These are phyloP conservation scores for Balaeniceps rex DNA, from an alignment of 2,113 vertebrate species.

Conservation along the genomic window DNA sequence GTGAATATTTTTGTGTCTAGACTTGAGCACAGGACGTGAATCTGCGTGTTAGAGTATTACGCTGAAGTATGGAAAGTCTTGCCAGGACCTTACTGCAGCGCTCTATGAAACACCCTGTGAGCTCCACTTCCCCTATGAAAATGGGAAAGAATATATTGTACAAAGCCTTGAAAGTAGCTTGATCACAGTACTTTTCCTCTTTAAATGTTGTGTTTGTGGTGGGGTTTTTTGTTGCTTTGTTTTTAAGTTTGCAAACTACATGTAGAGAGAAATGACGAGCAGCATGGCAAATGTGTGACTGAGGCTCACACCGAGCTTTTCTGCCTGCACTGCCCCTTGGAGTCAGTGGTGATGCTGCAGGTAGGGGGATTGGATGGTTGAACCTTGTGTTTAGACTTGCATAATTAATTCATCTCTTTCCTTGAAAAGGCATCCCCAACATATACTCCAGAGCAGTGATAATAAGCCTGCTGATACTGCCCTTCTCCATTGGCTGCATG, in stretches of 20 bases:
- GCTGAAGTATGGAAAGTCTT: not conserved
- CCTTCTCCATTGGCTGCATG: accelerated
- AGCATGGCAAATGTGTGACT: not conserved
- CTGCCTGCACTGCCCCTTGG: not conserved
- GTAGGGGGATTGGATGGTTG: not conserved
- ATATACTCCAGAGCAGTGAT: not conserved
- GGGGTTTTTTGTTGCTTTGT: not conserved
- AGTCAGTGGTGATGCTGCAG: not conserved
- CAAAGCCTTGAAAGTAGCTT: not conserved
- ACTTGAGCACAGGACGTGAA: not conserved
- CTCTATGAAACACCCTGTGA: not conserved
- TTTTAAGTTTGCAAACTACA: not conserved
- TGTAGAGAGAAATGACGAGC: not conserved
- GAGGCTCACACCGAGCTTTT: not conserved
- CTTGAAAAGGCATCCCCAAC: not conserved
- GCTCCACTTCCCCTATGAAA: not conserved
- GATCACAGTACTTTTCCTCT: not conserved
- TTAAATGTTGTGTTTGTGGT: not conserved
- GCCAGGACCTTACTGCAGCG: not conserved
- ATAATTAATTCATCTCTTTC: not conserved
- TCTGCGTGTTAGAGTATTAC: not conserved
- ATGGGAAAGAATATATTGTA: not conserved
- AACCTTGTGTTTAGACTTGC: not conserved
- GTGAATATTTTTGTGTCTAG: not conserved
- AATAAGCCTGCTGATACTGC: not conserved